Base-by-base conservation (phyloP, 2,888 invertebrate species). In the Lingula anatina region DNA sequence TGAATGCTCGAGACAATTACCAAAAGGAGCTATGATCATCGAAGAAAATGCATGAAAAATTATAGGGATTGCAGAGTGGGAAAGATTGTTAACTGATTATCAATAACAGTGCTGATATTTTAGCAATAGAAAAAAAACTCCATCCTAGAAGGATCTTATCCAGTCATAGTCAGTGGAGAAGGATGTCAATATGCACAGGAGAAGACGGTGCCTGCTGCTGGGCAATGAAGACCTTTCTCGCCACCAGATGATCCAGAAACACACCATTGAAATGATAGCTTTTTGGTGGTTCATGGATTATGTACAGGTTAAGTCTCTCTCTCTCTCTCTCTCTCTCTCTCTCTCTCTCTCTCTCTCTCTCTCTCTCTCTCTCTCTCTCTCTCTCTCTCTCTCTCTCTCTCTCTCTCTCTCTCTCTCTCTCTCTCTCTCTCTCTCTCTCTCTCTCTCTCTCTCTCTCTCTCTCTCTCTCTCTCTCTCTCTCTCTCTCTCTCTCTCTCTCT, bases 301-400 rank as follows among this genome's bases (percentile, higher is more conserved):
- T n/a, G n/a, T n/a, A n/a, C 27, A 21, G n/a, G 24, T 24, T 24
- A 18, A 31, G 4, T 25, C 9, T 25, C 26, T 46, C 18, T 39
- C 38, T 39, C 21, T 18, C 43, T 43, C 23, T 37, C 35, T 37
- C 42, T 26, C 35, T 37, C 42, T 35, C 25, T 37, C 35, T n/a
- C 23, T 20, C 28, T 27, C 26, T 24, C 18, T n/a, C 21, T 20
- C 37, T 2, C 4, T 35, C 25, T 21, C 27, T 21, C 27, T 18
- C 37, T 27, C 44, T 44, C 44, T 31, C 38, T 48, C 37, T 44
- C 43, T 43, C 43, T 44, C 44, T 48, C 27, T 36, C 42, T 36
- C 36, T 36, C 23, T 23, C 27, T 39, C 46, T 45, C 25, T 15
- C 35, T 44, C 35, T 21, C 20, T 31, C 15, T 35, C 44, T 44